These are phyloP conservation scores for Lepisosteus oculatus DNA, from an alignment of 2,113 vertebrate genomes.

Conservation along the genomic window DNA sequence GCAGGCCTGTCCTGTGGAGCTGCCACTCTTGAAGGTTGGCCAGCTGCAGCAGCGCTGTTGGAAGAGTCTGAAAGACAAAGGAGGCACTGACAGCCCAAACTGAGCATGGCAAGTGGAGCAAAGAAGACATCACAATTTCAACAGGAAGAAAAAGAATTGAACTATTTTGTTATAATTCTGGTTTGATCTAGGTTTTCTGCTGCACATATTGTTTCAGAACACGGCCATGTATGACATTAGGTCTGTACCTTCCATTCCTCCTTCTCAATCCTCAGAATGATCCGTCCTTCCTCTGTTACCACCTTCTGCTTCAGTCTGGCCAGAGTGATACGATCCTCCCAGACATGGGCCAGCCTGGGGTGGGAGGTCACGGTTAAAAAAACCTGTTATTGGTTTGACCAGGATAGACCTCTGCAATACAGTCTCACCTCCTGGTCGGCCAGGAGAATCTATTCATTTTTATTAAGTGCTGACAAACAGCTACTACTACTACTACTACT, in stretches of 20 bases:
- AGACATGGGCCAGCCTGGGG: constrained; percentile 69
- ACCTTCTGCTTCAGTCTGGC: constrained; percentile 83
- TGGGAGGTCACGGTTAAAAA: background rate
- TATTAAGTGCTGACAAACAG: too few species aligned
- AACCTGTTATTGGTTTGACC: too few species aligned
- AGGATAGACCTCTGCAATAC: too few species aligned
- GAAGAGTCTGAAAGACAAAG: constrained; percentile 65
- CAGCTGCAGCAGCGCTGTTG: constrained; percentile 79
- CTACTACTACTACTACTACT: too few species aligned
- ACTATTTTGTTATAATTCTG: too few species aligned
- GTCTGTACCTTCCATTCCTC: constrained; percentile 89
- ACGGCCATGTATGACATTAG: background rate
- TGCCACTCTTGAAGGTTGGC: constrained; percentile 90
- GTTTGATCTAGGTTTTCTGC: too few species aligned
- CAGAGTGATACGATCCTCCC: constrained; percentile 83
- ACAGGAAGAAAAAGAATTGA: too few species aligned
- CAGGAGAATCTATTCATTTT: too few species aligned
- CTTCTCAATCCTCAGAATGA: constrained; percentile 82
- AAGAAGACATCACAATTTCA: too few species aligned
- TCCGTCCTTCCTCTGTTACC: constrained; percentile 76
- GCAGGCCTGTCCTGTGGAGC: constrained; percentile 81
- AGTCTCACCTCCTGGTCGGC: too few species aligned
- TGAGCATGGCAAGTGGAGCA: background rate
- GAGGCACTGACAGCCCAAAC: background rate
- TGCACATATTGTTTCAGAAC: background rate